These are phyloP conservation scores for Amaurobius ferox DNA, from an alignment of 2,888 invertebrate species.

Conservation along the genomic window DNA sequence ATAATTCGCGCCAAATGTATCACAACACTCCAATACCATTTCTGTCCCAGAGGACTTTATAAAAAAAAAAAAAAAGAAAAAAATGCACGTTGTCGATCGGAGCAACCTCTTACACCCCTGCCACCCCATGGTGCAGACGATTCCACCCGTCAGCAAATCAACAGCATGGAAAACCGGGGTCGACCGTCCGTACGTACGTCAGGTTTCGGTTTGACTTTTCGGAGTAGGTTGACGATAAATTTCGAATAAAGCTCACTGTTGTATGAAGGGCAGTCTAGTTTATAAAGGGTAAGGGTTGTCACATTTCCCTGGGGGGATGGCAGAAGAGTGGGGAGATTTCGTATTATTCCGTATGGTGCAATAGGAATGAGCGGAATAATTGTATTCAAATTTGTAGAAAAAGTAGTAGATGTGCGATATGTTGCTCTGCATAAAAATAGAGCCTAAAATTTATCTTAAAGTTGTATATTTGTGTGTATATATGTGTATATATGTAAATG, in stretches of 20 bases:
- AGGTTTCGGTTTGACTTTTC: constrained; percentile 53
- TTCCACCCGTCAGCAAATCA: constrained; percentile 45
- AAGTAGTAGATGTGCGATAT: no score
- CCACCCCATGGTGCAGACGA: not conserved
- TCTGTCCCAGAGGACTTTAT: not conserved
- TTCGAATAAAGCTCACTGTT: constrained; percentile 7
- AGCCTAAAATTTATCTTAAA: no score
- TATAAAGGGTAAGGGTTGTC: not conserved
- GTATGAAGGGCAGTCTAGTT: constrained; percentile 13
- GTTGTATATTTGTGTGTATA: no score
- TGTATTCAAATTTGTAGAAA: no score
- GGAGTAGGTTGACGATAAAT: constrained; percentile 53
- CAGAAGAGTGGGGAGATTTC: constrained; percentile 9
- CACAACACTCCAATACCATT: not conserved
- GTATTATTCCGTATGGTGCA: no score
- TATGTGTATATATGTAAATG: no score
- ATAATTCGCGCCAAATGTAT: not conserved
- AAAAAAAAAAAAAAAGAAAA: no score
- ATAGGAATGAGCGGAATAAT: no score
- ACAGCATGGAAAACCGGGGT: constrained; percentile 60
- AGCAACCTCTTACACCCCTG: not conserved
- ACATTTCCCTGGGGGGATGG: not conserved
- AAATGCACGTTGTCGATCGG: not conserved
- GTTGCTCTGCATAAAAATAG: no score
- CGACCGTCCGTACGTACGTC: constrained; percentile 40